These are phyloP conservation scores for Holocentrus rufus DNA, from an alignment of 2,797 vertebrate species.

Conservation along the genomic window DNA sequence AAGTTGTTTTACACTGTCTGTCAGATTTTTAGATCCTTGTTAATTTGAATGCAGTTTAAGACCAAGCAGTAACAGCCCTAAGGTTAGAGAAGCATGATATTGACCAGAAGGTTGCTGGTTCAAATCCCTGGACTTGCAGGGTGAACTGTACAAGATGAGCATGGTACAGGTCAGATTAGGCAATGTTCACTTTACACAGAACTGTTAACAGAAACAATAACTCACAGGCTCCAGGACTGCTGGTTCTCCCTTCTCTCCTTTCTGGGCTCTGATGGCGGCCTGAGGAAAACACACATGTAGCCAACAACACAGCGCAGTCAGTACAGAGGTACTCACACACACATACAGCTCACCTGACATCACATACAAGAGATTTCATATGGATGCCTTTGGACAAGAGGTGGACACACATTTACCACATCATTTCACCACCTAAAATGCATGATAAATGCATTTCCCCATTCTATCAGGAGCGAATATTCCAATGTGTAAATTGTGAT, in stretches of 20 bases:
- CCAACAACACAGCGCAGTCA: slow-evolving; percentile 82
- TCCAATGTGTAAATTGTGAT: neutral
- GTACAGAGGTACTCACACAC: slow-evolving; percentile 47
- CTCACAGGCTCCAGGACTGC: slow-evolving; percentile 92
- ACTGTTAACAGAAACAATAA: slow-evolving; percentile 36
- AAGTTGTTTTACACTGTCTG: too few species aligned
- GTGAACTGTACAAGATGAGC: neutral
- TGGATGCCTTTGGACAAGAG: neutral
- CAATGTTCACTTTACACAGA: neutral
- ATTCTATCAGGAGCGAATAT: neutral
- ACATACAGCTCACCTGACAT: neutral
- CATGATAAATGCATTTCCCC: slow-evolving; percentile 3
- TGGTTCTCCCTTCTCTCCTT: slow-evolving; percentile 93
- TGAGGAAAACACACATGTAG: slow-evolving; percentile 90
- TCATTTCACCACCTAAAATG: neutral
- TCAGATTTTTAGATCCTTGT: neutral
- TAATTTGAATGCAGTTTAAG: neutral
- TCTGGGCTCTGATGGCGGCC: slow-evolving; percentile 84
- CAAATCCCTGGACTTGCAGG: neutral
- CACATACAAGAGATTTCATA: neutral
- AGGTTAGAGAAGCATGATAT: neutral
- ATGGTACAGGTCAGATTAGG: neutral
- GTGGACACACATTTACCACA: neutral
- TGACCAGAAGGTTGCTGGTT: neutral
- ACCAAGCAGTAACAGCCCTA: neutral